Percentiles rank a stretch among this genome's conserved stretches.
Conservation (phyloP, 2,797 vertebrate genomes). For the Hoplostethus mediterraneus region DNA sequence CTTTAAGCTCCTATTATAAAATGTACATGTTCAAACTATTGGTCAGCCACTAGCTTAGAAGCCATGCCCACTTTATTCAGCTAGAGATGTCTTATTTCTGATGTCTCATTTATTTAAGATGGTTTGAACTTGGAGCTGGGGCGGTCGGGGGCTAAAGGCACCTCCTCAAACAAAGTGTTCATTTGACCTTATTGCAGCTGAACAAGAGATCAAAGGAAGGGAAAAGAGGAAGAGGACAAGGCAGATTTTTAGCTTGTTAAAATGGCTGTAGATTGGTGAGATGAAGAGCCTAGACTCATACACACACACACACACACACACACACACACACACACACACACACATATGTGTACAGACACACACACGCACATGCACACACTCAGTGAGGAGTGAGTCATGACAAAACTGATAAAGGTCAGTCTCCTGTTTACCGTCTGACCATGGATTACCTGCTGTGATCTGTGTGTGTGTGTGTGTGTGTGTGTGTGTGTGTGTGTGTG, state of each 20-base stretch:
- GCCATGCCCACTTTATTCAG: too few relatives aligned
- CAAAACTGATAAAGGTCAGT: slow-evolving; percentile 71
- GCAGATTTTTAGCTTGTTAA: slow-evolving; percentile 35
- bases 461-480: too few relatives aligned
- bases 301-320: slow-evolving; percentile 9
- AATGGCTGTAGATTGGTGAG: slow-evolving; percentile 35
- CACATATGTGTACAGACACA: slow-evolving; percentile 9
- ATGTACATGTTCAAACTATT: too few relatives aligned
- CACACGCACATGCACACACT: slow-evolving; percentile 25
- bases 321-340: slow-evolving; percentile 35
- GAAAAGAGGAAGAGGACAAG: slow-evolving; percentile 12
- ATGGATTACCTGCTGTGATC: slow-evolving; percentile 61
- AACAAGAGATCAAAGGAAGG: slow-evolving; percentile 44
- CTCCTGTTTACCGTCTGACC: slow-evolving; percentile 54
- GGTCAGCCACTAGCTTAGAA: too few relatives aligned
- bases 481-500: too few relatives aligned
- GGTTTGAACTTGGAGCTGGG: slow-evolving; percentile 3
- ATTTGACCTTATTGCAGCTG: slow-evolving; percentile 46
- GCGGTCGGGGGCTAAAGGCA: neutral
- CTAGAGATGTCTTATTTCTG: too few relatives aligned
- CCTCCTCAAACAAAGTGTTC: slow-evolving; percentile 8
- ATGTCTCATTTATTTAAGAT: too few relatives aligned
- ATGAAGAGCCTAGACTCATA: slow-evolving; percentile 2
- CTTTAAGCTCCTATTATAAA: too few relatives aligned
- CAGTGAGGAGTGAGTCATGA: slow-evolving; percentile 58